Conservation (phyloP, 2,113 vertebrate genomes). For the Carlito syrichta region DNA sequence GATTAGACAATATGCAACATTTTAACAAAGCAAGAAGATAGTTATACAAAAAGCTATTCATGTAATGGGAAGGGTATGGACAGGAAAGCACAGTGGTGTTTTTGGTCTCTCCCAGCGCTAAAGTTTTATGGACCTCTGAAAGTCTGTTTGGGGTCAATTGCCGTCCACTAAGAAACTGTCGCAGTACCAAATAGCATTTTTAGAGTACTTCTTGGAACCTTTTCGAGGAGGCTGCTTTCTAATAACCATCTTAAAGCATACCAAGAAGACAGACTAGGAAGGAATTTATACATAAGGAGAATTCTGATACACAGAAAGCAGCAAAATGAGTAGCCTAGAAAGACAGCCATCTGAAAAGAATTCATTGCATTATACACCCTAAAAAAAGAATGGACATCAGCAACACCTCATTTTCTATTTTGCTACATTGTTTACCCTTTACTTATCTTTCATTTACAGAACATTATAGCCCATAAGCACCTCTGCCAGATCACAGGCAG, state of each 20-base stretch:
- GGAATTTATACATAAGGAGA: not conserved
- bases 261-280: not conserved
- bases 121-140: not conserved
- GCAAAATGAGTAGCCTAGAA: not conserved
- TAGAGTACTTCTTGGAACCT: not conserved
- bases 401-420: not conserved
- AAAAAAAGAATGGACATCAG: not conserved
- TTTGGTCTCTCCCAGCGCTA: not conserved
- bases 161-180: not conserved
- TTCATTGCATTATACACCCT: not conserved
- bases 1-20: slow-evolving; percentile 2
- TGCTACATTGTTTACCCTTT: not conserved
- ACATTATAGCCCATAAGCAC: not conserved
- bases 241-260: slow-evolving; percentile 5
- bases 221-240: not conserved
- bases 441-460: not conserved
- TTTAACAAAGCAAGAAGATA: slow-evolving; percentile 30
- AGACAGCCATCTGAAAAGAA: not conserved
- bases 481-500: not conserved
- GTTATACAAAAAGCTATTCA: not conserved
- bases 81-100: not conserved
- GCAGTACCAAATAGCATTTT: not conserved
- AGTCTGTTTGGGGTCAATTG: not conserved
- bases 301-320: not conserved
- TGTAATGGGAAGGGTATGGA: not conserved